Evolutionary conservation across 1,140 invertebrate genomes (phyloP).

Genomic region (Drosophila arizonae): DNA sequence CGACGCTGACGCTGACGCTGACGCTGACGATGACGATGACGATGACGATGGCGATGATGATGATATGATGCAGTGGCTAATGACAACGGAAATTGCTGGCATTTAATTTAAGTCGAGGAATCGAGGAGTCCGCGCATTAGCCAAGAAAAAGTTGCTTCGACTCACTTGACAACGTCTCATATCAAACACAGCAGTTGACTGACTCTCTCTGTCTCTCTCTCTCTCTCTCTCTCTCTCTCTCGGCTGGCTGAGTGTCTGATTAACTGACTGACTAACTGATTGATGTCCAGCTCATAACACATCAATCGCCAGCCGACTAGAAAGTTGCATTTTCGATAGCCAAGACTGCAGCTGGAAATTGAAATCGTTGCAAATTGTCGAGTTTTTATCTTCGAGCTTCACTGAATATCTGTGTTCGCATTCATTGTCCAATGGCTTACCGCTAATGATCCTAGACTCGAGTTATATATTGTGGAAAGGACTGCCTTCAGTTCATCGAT

Average conservation of each 20-base stretch:
- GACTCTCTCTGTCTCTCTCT: not conserved
- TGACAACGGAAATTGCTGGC: slow-evolving; percentile 62
- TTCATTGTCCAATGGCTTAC: too few relatives aligned
- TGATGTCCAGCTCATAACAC: not conserved
- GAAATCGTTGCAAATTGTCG: too few relatives aligned
- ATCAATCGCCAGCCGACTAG: not conserved
- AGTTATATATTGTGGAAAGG: not conserved
- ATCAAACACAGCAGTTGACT: not conserved
- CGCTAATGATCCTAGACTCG: too few relatives aligned
- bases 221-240: too few relatives aligned
- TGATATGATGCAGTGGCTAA: slow-evolving; percentile 42
- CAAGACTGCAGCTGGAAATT: too few relatives aligned
- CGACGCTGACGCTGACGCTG: slow-evolving; percentile 7
- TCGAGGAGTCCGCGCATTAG: not conserved
- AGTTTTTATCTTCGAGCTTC: too few relatives aligned
- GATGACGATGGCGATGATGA: slow-evolving; percentile 36
- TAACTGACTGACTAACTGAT: slow-evolving; percentile 5
- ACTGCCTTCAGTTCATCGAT: not conserved
- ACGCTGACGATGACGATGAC: not conserved
- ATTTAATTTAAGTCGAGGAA: slow-evolving; percentile 25
- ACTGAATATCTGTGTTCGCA: too few relatives aligned
- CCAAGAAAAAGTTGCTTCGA: not conserved
- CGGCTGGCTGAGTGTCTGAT: not conserved
- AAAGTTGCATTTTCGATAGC: not conserved
- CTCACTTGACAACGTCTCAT: not conserved